phyloP scores from a whole-genome alignment of 2,888 invertebrate genomes.

The Drosophila cracens region DNA sequence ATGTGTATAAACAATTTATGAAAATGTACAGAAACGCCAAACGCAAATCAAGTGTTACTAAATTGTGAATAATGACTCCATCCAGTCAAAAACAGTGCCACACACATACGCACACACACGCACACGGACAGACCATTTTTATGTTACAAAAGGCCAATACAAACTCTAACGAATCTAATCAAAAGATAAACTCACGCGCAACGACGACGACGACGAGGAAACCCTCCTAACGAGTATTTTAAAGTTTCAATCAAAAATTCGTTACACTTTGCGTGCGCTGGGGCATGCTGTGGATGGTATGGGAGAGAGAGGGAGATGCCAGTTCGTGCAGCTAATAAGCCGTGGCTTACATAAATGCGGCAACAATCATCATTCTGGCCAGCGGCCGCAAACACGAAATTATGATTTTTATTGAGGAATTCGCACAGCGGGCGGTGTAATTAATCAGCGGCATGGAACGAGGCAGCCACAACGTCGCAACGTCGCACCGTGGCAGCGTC shows the following conservation, averaged over 20 bases:
- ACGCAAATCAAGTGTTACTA: slow-evolving; percentile 80
- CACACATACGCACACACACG: slow-evolving; percentile 18
- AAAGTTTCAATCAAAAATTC: slow-evolving; percentile 81
- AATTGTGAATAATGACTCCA: slow-evolving; percentile 81
- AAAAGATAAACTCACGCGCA: slow-evolving; percentile 79
- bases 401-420: slow-evolving; percentile 82
- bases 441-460: slow-evolving; percentile 78
- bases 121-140: slow-evolving; percentile 56
- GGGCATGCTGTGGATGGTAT: background rate
- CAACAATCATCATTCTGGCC: slow-evolving; percentile 72
- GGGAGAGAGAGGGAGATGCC: slow-evolving; percentile 32
- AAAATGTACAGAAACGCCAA: slow-evolving; percentile 71
- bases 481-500: slow-evolving; percentile 7
- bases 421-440: slow-evolving; percentile 83
- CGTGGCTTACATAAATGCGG: slow-evolving; percentile 78
- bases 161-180: slow-evolving; percentile 79
- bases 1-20: slow-evolving; percentile 62
- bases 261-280: slow-evolving; percentile 71
- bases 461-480: slow-evolving; percentile 30
- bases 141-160: slow-evolving; percentile 67
- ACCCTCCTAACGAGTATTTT: slow-evolving; percentile 78
- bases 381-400: slow-evolving; percentile 72
- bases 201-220: slow-evolving; percentile 40
- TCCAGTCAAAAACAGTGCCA: slow-evolving; percentile 30
- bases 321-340: slow-evolving; percentile 79